Base-by-base conservation (phyloP, 2,888 invertebrate species). In the Gymnoscelis rufifasciata region DNA sequence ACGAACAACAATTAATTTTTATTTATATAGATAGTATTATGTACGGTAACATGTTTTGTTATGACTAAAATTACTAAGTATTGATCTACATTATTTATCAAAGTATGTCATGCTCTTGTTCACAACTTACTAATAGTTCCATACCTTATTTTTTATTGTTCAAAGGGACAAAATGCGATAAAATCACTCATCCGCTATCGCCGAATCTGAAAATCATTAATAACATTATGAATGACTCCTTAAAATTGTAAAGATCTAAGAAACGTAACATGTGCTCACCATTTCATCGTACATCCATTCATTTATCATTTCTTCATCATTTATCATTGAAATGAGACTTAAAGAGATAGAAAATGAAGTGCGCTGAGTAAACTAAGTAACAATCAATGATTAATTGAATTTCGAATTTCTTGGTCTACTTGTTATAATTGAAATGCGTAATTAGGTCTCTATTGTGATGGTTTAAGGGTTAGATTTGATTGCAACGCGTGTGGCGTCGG, bases 291-390 rank as follows among this genome's bases (percentile, higher is more conserved):
- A 60, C 63, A 52, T 61, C 60, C 54, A 54, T 74, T 74, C 83
- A 83, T 86, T 77, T 71, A 87, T 87, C 84, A 84, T 71, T 59
- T 51, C 70, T 27, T 13, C 31, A 38, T 73, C 81, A 84, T 87
- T 74, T 75, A 87, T 87, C 87, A 86, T 76, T 70, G 55, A 76
- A 88, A 88, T 84, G 83, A 84, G 86, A 83, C 82, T 86, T 87
- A 84, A 86, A 87, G 81, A 78, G 83, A 86, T 79, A 83, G 82
- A 87, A 87, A 83, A 88, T 86, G 86, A 86, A 83, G 42, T 50
- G 74, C 80, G 79, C 76, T 68, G 75, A 82, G 83, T 83, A 83
- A 84, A 86, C 80, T 42, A 33, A 81, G 68, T 74, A 74, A 80
- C 80, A 84, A 86, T 87, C 81, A 74, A 82, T 68, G 86, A 86